phyloP scores from a whole-genome alignment of 2,113 vertebrate genomes.

The Apistogramma diplotaenia region DNA sequence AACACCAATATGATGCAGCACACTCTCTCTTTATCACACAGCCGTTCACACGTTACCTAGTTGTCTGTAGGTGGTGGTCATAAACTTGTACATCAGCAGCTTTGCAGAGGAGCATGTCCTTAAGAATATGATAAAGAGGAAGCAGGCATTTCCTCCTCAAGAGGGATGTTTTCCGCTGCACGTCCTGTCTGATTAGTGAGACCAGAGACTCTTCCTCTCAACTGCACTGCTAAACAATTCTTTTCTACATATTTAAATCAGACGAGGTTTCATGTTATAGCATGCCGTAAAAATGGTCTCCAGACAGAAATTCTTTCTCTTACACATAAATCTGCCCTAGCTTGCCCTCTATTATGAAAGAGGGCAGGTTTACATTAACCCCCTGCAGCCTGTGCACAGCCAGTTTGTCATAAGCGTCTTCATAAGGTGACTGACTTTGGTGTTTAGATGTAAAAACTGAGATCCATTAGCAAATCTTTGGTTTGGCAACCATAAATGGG shows the following conservation, averaged over 20 bases:
- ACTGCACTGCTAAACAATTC: constrained; percentile 27
- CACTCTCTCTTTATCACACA: not conserved
- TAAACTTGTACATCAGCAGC: constrained; percentile 50
- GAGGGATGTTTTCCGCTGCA: constrained; percentile 70
- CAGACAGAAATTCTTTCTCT: constrained; percentile 6
- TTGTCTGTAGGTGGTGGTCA: constrained; percentile 19
- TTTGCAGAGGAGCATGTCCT: constrained; percentile 60
- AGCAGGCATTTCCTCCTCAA: constrained; percentile 76
- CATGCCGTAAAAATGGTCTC: constrained; percentile 33
- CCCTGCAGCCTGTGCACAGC: not conserved
- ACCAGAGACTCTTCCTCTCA: constrained; percentile 48
- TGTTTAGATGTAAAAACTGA: not conserved
- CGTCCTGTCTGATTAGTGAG: constrained; percentile 71
- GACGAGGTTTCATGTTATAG: constrained; percentile 37
- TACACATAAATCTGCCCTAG: constrained; percentile 29
- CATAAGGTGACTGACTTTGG: not conserved
- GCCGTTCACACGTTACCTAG: constrained; percentile 5
- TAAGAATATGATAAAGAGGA: constrained; percentile 75
- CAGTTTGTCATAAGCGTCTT: not conserved
- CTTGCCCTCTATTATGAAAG: not conserved
- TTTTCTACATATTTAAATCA: constrained; percentile 1
- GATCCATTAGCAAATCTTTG: not conserved
- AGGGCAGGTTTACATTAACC: not conserved
- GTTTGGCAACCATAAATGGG: not conserved
- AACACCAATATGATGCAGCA: not conserved